A percentile compares a stretch with the other conserved stretches of the same genome.
These are phyloP conservation scores for Hedychridium roseum DNA, from an alignment of 2,888 invertebrate species.

Conservation along the genomic window DNA sequence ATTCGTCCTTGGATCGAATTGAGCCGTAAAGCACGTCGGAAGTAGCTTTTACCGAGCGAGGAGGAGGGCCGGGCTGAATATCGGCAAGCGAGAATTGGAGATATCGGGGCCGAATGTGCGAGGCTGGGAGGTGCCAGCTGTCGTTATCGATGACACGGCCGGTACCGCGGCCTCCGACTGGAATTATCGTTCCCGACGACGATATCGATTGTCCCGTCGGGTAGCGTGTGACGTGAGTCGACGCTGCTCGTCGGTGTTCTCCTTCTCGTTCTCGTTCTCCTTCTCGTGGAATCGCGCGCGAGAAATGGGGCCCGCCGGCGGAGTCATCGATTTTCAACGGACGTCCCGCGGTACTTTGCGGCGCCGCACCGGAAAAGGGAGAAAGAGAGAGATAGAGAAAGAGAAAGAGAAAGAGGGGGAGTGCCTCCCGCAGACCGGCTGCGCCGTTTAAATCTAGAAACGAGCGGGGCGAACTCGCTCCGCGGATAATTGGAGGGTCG, in stretches of 20 bases:
- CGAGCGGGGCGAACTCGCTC: constrained; percentile 46
- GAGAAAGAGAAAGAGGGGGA: no score
- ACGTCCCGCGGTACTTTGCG: constrained; percentile 21
- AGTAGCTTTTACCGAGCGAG: no score
- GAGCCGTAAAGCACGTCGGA: no score
- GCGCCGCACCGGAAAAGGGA: constrained; percentile 1
- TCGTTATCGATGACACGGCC: no score
- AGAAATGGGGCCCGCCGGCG: constrained; percentile 34
- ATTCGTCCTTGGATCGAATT: no score
- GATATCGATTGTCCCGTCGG: constrained; percentile 40
- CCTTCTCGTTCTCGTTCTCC: constrained; percentile 22
- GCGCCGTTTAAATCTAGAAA: constrained; percentile 54
- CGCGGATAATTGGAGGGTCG: constrained; percentile 58
- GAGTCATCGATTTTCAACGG: constrained; percentile 40
- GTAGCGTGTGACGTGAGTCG: constrained; percentile 37
- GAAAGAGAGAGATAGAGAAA: no score
- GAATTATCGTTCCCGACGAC: constrained; percentile 42
- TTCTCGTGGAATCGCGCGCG: constrained; percentile 12
- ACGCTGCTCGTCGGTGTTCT: constrained; percentile 37
- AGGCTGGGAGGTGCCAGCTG: no score
- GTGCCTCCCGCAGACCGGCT: no score
- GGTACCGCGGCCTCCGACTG: constrained; percentile 35
- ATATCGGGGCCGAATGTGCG: no score
- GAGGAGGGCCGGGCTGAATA: no score
- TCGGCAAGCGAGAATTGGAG: no score